Conservation (phyloP, 2,888 invertebrate genomes). For the Schizaphis graminum region DNA sequence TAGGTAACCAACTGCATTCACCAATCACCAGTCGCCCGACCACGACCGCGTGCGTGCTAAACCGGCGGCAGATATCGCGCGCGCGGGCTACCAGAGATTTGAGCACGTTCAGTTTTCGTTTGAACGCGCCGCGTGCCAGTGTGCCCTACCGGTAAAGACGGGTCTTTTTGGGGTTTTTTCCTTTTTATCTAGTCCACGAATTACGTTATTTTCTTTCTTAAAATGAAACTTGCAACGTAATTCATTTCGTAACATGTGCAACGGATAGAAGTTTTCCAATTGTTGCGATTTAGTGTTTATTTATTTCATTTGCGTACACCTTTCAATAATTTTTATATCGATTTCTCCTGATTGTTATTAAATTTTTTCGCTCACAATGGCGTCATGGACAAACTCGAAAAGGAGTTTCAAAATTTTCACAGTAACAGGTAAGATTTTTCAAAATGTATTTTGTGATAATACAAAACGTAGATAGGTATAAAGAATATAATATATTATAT, state of each 20-base stretch:
- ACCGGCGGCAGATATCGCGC: neutral
- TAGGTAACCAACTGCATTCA: neutral
- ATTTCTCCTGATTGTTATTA: neutral
- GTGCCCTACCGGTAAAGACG: no score
- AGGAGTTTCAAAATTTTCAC: neutral
- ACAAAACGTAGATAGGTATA: neutral
- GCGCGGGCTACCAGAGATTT: slow-evolving; percentile 47
- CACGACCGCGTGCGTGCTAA: slow-evolving; percentile 17
- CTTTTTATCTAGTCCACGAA: neutral
- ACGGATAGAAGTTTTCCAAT: neutral
- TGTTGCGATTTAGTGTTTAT: neutral
- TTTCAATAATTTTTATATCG: neutral
- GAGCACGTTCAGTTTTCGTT: slow-evolving; percentile 50
- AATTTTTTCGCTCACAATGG: neutral
- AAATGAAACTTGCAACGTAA: neutral
- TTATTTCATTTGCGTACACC: neutral
- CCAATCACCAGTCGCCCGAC: neutral
- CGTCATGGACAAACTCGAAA: neutral
- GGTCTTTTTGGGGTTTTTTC: neutral
- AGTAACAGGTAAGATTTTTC: slow-evolving; percentile 21
- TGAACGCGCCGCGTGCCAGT: slow-evolving; percentile 12
- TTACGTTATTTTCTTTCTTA: neutral
- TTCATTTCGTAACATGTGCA: neutral
- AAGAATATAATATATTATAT: neutral
- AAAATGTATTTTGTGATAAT: neutral